phyloP scores from a whole-genome alignment of 2,888 invertebrate species.

The Lamellibrachia columna region DNA sequence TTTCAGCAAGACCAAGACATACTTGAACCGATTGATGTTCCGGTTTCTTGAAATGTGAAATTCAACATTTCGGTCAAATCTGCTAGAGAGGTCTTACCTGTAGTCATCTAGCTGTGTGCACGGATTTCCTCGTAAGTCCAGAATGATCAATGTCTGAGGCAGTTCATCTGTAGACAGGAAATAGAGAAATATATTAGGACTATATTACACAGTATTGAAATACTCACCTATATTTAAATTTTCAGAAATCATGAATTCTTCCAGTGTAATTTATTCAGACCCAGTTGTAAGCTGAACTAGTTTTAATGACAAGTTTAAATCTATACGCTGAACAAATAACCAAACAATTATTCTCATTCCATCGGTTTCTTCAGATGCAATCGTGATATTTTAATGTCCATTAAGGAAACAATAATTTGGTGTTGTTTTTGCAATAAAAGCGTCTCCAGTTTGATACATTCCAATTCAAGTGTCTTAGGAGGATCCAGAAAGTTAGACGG shows the following conservation, averaged over 20 bases:
- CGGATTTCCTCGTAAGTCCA: slow-evolving; percentile 54
- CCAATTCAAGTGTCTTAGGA: too few relatives aligned
- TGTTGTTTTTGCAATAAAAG: too few relatives aligned
- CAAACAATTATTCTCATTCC: too few relatives aligned
- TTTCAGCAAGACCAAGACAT: not conserved
- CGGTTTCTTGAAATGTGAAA: not conserved
- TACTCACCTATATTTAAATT: not conserved
- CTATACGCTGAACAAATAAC: too few relatives aligned
- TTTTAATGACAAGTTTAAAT: too few relatives aligned
- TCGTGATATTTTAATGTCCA: not conserved
- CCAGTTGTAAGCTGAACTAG: too few relatives aligned
- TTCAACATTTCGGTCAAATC: not conserved
- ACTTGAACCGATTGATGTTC: not conserved
- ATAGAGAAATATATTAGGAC: not conserved
- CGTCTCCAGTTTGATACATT: too few relatives aligned
- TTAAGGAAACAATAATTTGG: not conserved
- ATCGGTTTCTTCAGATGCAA: not conserved
- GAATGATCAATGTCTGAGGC: slow-evolving; percentile 52
- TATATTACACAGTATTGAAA: not conserved
- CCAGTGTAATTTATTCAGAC: not conserved
- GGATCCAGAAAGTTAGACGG: too few relatives aligned
- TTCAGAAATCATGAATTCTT: not conserved
- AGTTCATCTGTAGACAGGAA: slow-evolving; percentile 51
- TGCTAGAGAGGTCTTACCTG: slow-evolving; percentile 44
- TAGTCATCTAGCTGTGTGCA: slow-evolving; percentile 50